Evolutionary conservation across 2,797 vertebrate species (phyloP).

Genomic region (Aselliscus stoliczkanus): DNA sequence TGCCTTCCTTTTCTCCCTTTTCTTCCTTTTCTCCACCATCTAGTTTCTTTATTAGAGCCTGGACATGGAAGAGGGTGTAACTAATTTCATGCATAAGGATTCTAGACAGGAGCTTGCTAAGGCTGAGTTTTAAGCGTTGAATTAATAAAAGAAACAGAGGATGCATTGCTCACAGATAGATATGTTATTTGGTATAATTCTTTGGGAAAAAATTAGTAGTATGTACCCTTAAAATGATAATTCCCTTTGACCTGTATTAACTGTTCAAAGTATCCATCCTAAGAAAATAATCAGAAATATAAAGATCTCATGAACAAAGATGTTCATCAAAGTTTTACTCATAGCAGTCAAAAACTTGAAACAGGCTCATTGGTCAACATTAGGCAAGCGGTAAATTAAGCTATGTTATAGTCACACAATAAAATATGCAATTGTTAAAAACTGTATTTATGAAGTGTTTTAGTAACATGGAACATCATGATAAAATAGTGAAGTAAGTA

Average conservation of each 20-base stretch:
- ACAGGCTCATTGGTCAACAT: neutral
- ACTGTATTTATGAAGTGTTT: neutral
- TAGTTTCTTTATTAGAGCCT: neutral
- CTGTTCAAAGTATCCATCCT: neutral
- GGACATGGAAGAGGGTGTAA: neutral
- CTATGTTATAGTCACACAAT: neutral
- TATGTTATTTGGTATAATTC: neutral
- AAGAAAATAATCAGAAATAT: slow-evolving; percentile 29
- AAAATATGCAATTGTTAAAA: neutral
- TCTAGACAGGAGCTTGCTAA: neutral
- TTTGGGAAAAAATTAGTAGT: neutral
- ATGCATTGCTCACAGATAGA: neutral
- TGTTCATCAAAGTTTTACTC: neutral
- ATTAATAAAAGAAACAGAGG: neutral
- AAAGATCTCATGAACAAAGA: neutral
- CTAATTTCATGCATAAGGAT: neutral
- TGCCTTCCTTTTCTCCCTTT: neutral
- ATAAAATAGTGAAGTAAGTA: neutral
- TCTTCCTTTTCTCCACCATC: neutral
- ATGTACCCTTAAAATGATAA: neutral
- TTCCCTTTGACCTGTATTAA: neutral
- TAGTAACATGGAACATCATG: neutral
- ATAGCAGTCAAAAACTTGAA: neutral
- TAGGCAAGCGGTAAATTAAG: neutral
- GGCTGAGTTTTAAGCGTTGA: neutral